Evolutionary conservation across 2,113 vertebrate genomes (phyloP), one percentile per base, ranked within the genome.

Genomic region (Oxygymnocypris stewartii): DNA sequence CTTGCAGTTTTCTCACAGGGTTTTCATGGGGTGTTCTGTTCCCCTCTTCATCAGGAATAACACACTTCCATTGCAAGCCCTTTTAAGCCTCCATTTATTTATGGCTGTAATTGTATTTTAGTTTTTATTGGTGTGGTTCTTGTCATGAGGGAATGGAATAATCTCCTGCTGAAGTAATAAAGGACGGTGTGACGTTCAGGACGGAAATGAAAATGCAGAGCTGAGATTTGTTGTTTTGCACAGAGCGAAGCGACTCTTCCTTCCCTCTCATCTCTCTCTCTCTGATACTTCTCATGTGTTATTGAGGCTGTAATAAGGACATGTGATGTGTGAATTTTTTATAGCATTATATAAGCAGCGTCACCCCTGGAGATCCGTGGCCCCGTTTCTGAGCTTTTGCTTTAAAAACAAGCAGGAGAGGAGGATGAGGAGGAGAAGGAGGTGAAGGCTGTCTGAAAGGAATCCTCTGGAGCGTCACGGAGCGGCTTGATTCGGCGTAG

Each of bases 311-410:
- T 91, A 92, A 92, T 92, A 93, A 92, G 92, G 92, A 92, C 93
- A 93, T 91, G 92, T 92, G 91, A 94, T 91, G 85, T 91, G 91
- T 94, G 91, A 93, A 95, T 95, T 94, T 94, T 95, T 95, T 91
- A 94, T 94, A 84, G 90, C 88, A 92, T 95, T 95, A 94, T 92
- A 93, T 95, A 95, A 94, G 92, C 91, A 86, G 84, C 79, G n/a
- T 84, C 89, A 90, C 92, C 94, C 92, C 93, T 47, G 86, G 94
- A 94, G 94, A 94, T 92, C 92, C 82, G 49, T 92, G 92, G 92
- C 94, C 94, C 93, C 89, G 85, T 94, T 94, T 92, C 91, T 91
- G 71, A 84, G 85, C 59, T 75, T 88, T 87, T 91, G 88, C 88
- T 89, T 93, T 92, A 89, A 93, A 94, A 94, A 93, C 91, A 92